Evolutionary conservation across 2,113 vertebrate species (phyloP).

Genomic region (Oryzias melastigma): DNA sequence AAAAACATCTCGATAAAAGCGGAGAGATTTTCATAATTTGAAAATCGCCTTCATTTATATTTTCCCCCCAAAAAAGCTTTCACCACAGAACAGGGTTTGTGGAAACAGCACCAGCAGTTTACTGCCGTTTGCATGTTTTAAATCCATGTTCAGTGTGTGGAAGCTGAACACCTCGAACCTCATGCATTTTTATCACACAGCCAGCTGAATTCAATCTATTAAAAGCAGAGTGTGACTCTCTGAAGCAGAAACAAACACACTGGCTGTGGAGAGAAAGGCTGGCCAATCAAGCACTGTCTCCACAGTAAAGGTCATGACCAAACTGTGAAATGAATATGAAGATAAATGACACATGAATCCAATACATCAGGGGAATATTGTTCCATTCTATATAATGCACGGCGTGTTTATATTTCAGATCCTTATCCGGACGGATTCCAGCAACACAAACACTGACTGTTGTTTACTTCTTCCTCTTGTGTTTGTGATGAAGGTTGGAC

Average conservation of each 20-base stretch:
- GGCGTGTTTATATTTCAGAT: conserved; percentile 50
- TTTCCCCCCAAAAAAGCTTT: background rate
- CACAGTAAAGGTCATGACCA: conserved; percentile 72
- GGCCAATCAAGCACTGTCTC: conserved; percentile 71
- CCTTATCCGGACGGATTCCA: conserved; percentile 37
- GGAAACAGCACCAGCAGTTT: background rate
- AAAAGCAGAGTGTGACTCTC: conserved; percentile 34
- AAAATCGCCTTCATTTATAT: too few relatives aligned
- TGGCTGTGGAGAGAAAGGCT: conserved; percentile 46
- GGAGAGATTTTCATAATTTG: too few relatives aligned
- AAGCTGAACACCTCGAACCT: conserved; percentile 32
- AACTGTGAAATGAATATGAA: conserved; percentile 72
- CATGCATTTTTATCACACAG: conserved; percentile 58
- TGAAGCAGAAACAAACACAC: conserved; percentile 61
- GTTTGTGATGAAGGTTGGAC: conserved; percentile 23
- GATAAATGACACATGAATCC: conserved; percentile 63
- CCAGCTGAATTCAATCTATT: conserved; percentile 42
- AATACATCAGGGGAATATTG: conserved; percentile 37
- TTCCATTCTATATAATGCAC: conserved; percentile 48
- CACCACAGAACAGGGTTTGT: background rate
- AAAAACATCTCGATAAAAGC: too few relatives aligned
- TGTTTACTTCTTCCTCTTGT: conserved; percentile 29
- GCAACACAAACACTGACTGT: conserved; percentile 3
- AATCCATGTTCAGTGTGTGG: conserved; percentile 23
- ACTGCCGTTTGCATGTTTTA: conserved; percentile 14